Percentiles rank a stretch among this genome's conserved stretches.
phyloP scores from a whole-genome alignment of 2,797 vertebrate genomes.

The Eulemur mongoz region DNA sequence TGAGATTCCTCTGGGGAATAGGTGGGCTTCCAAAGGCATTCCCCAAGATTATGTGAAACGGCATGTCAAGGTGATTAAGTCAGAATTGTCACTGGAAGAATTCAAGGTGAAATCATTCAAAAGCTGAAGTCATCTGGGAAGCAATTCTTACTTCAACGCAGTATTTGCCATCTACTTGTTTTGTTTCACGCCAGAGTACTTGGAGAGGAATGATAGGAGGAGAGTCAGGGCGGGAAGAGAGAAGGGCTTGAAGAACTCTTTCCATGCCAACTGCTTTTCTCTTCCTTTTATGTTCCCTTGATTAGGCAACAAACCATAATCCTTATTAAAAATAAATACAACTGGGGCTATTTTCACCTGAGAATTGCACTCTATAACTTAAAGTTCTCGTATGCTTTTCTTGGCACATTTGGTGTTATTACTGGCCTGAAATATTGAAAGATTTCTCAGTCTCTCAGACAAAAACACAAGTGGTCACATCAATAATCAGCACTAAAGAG shows the following conservation, averaged over 20 bases:
- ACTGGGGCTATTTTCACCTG: background rate
- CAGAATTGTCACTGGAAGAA: background rate
- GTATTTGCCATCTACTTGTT: background rate
- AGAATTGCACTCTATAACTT: background rate
- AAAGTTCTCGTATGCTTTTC: background rate
- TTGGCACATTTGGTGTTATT: conserved; percentile 27
- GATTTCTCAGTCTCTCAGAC: conserved; percentile 1
- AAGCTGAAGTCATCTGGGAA: background rate
- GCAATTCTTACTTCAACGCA: background rate
- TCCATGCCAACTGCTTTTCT: background rate
- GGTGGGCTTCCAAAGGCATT: background rate
- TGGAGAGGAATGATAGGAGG: background rate
- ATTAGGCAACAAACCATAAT: background rate
- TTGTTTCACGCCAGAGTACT: background rate
- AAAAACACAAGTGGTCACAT: conserved; percentile 41
- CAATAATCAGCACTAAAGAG: conserved; percentile 4
- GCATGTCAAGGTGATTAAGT: background rate
- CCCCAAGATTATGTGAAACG: background rate
- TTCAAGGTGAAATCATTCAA: background rate
- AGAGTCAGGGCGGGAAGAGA: background rate
- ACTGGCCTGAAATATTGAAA: background rate
- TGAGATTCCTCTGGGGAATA: background rate
- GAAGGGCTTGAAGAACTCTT: background rate
- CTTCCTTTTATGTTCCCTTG: background rate
- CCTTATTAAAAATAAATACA: background rate